Conservation (phyloP, 2,888 invertebrate genomes). For the Diadegma fenestrale region DNA sequence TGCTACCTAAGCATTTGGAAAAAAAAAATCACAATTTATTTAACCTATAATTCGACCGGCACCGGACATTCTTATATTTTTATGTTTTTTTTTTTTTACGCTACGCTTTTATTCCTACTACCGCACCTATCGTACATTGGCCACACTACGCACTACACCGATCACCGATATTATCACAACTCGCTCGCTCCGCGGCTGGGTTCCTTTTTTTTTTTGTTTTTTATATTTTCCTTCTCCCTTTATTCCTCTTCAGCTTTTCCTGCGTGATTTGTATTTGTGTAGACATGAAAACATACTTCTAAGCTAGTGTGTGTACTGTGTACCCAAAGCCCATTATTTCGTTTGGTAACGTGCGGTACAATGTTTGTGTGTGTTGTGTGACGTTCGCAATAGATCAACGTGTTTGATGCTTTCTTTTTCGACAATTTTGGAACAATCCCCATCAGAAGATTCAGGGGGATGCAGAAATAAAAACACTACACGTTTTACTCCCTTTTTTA, state of each 20-base stretch:
- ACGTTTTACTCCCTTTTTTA: too few species aligned
- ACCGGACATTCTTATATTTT: slow-evolving; percentile 80
- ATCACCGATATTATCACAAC: too few species aligned
- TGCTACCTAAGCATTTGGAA: slow-evolving; percentile 70
- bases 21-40: slow-evolving; percentile 75
- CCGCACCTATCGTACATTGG: slow-evolving; percentile 48
- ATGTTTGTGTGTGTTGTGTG: slow-evolving; percentile 28
- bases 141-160: slow-evolving; percentile 23
- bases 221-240: not conserved
- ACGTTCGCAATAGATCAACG: slow-evolving; percentile 14
- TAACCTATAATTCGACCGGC: slow-evolving; percentile 82
- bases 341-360: slow-evolving; percentile 19
- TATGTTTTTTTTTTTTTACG: slow-evolving; percentile 46
- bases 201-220: not conserved
- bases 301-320: not conserved
- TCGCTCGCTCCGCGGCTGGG: slow-evolving; percentile 7
- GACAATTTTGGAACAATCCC: too few species aligned
- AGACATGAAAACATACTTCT: slow-evolving; percentile 17
- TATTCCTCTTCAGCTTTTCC: slow-evolving; percentile 2
- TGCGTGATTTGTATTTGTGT: slow-evolving; percentile 1
- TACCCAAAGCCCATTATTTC: not conserved
- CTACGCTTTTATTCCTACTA: slow-evolving; percentile 24
- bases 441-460: too few species aligned
- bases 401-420: slow-evolving; percentile 1
- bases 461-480: too few species aligned